A percentile compares a stretch with the other conserved stretches of the same genome.
Evolutionary conservation across 1,140 invertebrate species (phyloP).

Genomic region (Drosophila sulfurigaster): DNA sequence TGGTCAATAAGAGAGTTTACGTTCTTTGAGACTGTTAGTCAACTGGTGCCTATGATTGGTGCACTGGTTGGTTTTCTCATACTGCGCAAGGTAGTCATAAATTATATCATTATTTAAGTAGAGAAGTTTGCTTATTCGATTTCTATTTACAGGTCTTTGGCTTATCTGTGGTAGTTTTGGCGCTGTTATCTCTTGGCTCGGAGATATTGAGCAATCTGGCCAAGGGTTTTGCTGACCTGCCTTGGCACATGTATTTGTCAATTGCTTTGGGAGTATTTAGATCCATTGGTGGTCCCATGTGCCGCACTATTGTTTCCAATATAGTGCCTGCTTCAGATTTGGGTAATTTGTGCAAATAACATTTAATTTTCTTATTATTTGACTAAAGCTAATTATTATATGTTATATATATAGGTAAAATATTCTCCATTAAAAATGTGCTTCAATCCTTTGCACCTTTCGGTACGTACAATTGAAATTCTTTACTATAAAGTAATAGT

Average conservation of each 20-base stretch:
- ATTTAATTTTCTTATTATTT: not conserved
- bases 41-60: slow-evolving; percentile 85
- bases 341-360: slow-evolving; percentile 84
- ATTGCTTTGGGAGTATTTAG: slow-evolving; percentile 86
- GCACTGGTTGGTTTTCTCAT: slow-evolving; percentile 86
- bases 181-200: slow-evolving; percentile 73
- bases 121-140: not conserved
- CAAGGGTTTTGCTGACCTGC: slow-evolving; percentile 86
- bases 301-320: slow-evolving; percentile 88
- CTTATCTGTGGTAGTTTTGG: slow-evolving; percentile 68
- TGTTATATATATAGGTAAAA: slow-evolving; percentile 85
- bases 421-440: slow-evolving; percentile 88
- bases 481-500: not conserved
- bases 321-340: slow-evolving; percentile 88
- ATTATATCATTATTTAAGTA: not conserved
- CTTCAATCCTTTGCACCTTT: slow-evolving; percentile 87
- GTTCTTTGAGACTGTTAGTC: slow-evolving; percentile 85
- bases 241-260: slow-evolving; percentile 88
- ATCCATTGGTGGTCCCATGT: slow-evolving; percentile 87
- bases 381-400: not conserved
- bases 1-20: slow-evolving; percentile 88
- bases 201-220: slow-evolving; percentile 84
- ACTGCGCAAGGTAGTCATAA: slow-evolving; percentile 84
- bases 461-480: slow-evolving; percentile 35
- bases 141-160: slow-evolving; percentile 60